Base-by-base conservation (phyloP, 92 coral and sea anemone genomes). In the Blastomussa wellsi region DNA sequence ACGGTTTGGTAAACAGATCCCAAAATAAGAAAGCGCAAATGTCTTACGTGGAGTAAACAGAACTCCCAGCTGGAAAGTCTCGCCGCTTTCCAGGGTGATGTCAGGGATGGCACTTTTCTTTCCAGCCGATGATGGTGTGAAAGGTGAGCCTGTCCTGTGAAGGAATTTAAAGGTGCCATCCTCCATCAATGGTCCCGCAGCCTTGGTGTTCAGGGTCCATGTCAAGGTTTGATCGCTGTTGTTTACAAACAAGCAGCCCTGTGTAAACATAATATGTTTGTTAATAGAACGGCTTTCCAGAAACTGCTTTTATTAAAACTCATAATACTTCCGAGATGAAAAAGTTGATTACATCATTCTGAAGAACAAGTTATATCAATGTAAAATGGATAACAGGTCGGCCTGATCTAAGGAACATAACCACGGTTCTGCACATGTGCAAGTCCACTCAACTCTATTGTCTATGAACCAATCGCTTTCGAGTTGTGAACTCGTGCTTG, bases 231-330 rank as follows among this genome's bases (percentile, higher is more conserved):
- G 91, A 82, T 93, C 96, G 44, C 98, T 94, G 91, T 97, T 97
- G 94, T 97, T 97, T 16, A 97, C 99, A 73, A 97, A 92, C 91
- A 97, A 88, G 79, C 99, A 97, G 44, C 98, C 98, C 99, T 97
- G 86, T 3, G 51, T 38, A 57, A 51, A 57, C 76, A 4, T 13
- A 80, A 64, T 22, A 4, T 76, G 26, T 76, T 49, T 31, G 74
- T 32, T 33, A 32, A 31, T 1, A 13, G 37, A 35, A 33, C 13
- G 47, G n/a, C 19, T 17, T 68, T 17, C 3, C 74, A 68, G 42
- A 1, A 1, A 67, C 15, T 31, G 41, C 16, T 17, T 48, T 48
- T 48, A 3, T 7, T 48, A 14, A n/a, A n/a, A 51, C 20, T 51
- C 57, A 51, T 14, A 3, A 8, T 44, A 44, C 49, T 44, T 44